Evolutionary conservation across 2,888 invertebrate species (phyloP).

Genomic region (Lordiphosa fenestrarum): DNA sequence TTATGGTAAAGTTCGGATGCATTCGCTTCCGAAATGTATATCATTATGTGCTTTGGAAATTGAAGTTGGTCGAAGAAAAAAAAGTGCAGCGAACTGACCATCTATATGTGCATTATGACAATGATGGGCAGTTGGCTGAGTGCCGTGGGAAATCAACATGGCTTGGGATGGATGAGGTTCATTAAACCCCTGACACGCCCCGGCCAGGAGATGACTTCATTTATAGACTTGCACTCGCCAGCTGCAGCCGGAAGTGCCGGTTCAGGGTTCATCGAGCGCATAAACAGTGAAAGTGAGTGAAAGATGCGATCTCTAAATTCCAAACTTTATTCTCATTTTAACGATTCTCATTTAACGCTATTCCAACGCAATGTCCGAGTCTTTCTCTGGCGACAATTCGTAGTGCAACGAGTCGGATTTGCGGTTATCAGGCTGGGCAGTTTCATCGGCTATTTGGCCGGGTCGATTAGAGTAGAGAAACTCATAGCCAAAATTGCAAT

Average conservation of each 20-base stretch:
- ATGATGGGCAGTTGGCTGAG: slow-evolving; percentile 22
- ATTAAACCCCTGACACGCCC: slow-evolving; percentile 63
- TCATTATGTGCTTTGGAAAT: slow-evolving; percentile 60
- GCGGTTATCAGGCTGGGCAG: background rate
- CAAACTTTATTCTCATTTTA: no score
- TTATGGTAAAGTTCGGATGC: slow-evolving; percentile 68
- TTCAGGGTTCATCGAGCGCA: slow-evolving; percentile 54
- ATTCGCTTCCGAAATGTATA: slow-evolving; percentile 71
- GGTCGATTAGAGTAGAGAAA: slow-evolving; percentile 30
- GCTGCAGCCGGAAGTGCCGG: slow-evolving; percentile 47
- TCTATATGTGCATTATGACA: slow-evolving; percentile 30
- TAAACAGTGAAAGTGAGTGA: slow-evolving; percentile 26
- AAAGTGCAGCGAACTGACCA: slow-evolving; percentile 16
- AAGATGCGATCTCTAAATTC: background rate
- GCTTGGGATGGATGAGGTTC: slow-evolving; percentile 53
- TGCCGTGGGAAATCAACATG: slow-evolving; percentile 61
- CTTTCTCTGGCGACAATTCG: background rate
- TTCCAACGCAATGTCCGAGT: background rate
- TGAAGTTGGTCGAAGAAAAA: slow-evolving; percentile 47
- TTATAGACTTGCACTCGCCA: slow-evolving; percentile 56
- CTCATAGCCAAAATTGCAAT: slow-evolving; percentile 72
- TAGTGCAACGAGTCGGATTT: background rate
- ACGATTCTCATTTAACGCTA: background rate
- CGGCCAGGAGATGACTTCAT: slow-evolving; percentile 57
- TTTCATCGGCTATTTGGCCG: background rate